Evolutionary conservation across 2,888 invertebrate genomes (phyloP), one percentile per base, ranked within the genome.

Genomic region (Abrostola tripartita): DNA sequence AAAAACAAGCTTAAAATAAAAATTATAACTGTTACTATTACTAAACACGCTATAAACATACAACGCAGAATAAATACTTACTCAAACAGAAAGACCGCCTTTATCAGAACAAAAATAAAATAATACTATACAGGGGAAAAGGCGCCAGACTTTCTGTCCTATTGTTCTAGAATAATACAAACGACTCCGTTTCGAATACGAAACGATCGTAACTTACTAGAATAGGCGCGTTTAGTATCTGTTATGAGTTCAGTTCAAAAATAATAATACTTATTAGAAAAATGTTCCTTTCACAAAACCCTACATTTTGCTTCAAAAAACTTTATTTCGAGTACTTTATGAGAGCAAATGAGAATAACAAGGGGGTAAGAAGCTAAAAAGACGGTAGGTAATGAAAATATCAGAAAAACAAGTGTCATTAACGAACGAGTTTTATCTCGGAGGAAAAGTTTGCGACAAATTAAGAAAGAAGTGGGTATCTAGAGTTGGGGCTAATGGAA

Each of bases 361-460:
- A 70, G 56, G 53, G 24, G 57, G 56, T 72, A 78, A 68, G 52
- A 64, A 70, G 67, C 55, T 67, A 59, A 70, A 71, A 70, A 60
- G 53, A 61, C 57, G 47, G 65, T 49, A 59, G 52, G 71, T 84
- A 87, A 85, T 85, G 84, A 87, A 88, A 88, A 86, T 86, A 85
- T 83, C 79, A 83, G 81, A 81, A 84, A 85, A 86, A 85, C 84
- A 86, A 86, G 85, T 83, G 79, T 83, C 83, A 83, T 86, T 88
- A 90, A 85, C 84, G 82, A 71, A 62, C 60, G 67, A 88, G 88
- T 86, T 88, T 88, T 90, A 87, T 84, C 72, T 76, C 47, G 10
- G 73, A 79, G 73, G 68, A 60, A 81, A 85, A 87, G 86, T 81
- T 87, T 84, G 87, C 85, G 90, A 90, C 90, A 90, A 91, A 91